A percentile compares a stretch with the other conserved stretches of the same genome.
Conservation (phyloP, 1,140 invertebrate genomes). For the Hesperophylax magnus region DNA sequence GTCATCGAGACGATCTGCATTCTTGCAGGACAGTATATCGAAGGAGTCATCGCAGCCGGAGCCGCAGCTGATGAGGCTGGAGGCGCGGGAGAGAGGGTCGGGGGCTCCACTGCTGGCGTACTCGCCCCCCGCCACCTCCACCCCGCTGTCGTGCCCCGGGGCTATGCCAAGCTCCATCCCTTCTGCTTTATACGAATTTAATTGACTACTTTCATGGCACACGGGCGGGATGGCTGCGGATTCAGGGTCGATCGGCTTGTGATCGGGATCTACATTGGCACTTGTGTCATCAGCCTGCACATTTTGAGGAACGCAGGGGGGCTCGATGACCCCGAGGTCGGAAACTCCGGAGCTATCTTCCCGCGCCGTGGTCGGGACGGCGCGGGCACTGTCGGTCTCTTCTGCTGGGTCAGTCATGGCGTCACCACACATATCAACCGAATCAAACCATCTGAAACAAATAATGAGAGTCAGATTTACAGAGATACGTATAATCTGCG, state of each 20-base stretch:
- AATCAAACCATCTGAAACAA: slow-evolving; percentile 30
- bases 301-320: neutral
- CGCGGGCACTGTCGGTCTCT: neutral
- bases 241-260: neutral
- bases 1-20: slow-evolving; percentile 66
- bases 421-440: neutral
- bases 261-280: neutral
- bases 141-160: slow-evolving; percentile 82
- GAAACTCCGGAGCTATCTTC: neutral
- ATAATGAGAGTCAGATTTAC: neutral
- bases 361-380: neutral
- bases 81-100: slow-evolving; percentile 77
- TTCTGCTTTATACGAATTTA: neutral
- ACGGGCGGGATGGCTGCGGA: neutral
- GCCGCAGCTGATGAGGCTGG: slow-evolving; percentile 82
- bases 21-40: slow-evolving; percentile 68
- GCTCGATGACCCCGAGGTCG: neutral
- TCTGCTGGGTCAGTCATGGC: slow-evolving; percentile 24
- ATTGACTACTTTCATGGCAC: neutral
- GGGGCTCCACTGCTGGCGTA: slow-evolving; percentile 77
- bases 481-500: neutral
- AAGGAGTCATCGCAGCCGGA: slow-evolving; percentile 77
- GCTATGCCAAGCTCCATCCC: neutral
- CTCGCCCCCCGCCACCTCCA: slow-evolving; percentile 78
- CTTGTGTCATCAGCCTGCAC: slow-evolving; percentile 1